phyloP scores from a whole-genome alignment of 2,888 invertebrate species.

The Hecatera dysodea region DNA sequence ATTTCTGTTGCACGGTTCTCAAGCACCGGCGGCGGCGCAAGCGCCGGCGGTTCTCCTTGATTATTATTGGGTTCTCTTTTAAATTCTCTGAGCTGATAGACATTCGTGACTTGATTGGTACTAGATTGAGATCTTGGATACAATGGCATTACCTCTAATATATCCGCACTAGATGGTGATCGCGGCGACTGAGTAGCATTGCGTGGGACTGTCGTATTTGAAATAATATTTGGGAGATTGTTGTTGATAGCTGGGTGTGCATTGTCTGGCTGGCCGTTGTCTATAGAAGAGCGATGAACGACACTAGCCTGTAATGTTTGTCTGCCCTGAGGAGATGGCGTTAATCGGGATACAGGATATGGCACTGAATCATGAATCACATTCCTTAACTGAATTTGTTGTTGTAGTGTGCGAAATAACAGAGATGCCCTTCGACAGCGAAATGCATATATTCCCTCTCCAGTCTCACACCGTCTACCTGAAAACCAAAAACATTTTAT shows the following conservation, averaged over 20 bases:
- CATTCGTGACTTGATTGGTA: conserved; percentile 87
- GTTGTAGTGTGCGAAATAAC: conserved; percentile 96
- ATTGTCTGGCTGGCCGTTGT: conserved; percentile 83
- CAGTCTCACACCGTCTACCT: conserved; percentile 96
- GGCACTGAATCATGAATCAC: conserved; percentile 82
- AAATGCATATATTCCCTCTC: conserved; percentile 98
- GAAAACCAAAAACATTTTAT: conserved; percentile 73
- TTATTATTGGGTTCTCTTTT: conserved; percentile 90
- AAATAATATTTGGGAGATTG: conserved; percentile 73
- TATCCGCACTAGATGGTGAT: conserved; percentile 90
- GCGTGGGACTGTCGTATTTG: conserved; percentile 70
- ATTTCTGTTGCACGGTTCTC: conserved; percentile 70
- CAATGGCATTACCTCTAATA: conserved; percentile 89
- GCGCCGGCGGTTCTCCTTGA: conserved; percentile 73
- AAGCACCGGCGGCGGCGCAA: conserved; percentile 44
- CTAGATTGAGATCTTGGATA: conserved; percentile 83
- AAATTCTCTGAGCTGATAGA: conserved; percentile 90
- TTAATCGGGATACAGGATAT: conserved; percentile 82
- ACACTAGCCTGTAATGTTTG: conserved; percentile 86
- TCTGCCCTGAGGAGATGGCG: conserved; percentile 82
- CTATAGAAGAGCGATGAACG: conserved; percentile 85
- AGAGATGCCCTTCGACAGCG: conserved; percentile 96
- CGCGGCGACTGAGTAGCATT: conserved; percentile 82
- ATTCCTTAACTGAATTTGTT: conserved; percentile 94
- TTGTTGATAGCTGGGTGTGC: conserved; percentile 71